Conservation (phyloP, 2,888 invertebrate genomes). For the Diarsia mendica region DNA sequence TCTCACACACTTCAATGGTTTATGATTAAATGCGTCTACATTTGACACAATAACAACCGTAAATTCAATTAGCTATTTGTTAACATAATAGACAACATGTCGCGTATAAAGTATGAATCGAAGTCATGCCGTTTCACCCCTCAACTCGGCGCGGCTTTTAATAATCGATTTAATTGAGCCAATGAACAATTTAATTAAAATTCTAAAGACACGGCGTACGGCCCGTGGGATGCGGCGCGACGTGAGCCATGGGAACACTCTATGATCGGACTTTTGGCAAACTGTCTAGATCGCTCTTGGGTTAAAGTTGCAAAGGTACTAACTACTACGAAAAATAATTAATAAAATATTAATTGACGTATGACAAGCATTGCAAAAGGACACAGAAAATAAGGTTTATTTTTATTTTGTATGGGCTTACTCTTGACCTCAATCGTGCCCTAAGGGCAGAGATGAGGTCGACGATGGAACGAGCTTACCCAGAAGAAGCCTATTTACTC, state of each 20-base stretch:
- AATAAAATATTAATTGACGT: background rate
- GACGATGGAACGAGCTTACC: too few species aligned
- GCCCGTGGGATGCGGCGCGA: constrained; percentile 75
- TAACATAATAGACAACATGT: constrained; percentile 54
- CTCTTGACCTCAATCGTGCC: too few species aligned
- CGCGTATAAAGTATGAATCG: constrained; percentile 60
- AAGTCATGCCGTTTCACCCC: constrained; percentile 70
- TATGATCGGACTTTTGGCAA: constrained; percentile 52
- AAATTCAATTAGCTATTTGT: constrained; percentile 56
- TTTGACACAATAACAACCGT: constrained; percentile 42
- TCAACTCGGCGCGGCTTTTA: constrained; percentile 71
- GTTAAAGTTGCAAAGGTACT: background rate
- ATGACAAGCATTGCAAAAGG: too few species aligned
- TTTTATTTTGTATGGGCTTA: too few species aligned
- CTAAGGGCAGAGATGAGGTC: too few species aligned
- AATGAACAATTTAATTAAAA: constrained; percentile 89
- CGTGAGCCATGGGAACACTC: constrained; percentile 66
- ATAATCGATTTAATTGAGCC: constrained; percentile 88
- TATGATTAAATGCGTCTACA: constrained; percentile 29
- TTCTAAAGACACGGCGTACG: constrained; percentile 83
- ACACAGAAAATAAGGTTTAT: background rate
- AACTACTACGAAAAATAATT: too few species aligned
- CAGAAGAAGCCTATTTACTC: too few species aligned
- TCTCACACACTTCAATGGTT: constrained; percentile 28
- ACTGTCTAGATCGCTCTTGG: constrained; percentile 31